Percentiles rank a stretch among this genome's conserved stretches.
Evolutionary conservation across 37 sponge, comb jelly and placozoan species (phyloP).

Genomic region (Diacarnus erythraeanus): DNA sequence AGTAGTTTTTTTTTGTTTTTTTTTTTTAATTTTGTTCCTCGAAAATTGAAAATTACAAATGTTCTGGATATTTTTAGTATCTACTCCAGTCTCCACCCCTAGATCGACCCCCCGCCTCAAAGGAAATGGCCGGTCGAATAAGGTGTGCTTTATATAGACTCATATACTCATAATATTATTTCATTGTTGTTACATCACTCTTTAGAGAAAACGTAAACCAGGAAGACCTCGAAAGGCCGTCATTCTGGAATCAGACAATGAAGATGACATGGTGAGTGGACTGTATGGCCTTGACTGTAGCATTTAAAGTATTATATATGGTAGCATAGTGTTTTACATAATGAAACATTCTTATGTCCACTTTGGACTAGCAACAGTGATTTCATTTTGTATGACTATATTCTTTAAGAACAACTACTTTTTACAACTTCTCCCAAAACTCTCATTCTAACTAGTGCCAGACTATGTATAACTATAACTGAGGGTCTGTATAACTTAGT

Average conservation of each 20-base stretch:
- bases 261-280: conserved; percentile 70
- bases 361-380: too few species aligned
- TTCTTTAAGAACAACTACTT: too few species aligned
- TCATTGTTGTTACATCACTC: background rate
- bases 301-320: too few species aligned
- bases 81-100: conserved; percentile 45
- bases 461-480: too few species aligned
- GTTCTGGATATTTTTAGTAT: background rate
- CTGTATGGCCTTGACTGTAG: too few species aligned
- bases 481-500: too few species aligned
- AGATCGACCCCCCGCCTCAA: conserved; percentile 27
- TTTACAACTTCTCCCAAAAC: too few species aligned
- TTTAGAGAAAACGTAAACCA: conserved; percentile 23
- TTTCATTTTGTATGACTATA: too few species aligned
- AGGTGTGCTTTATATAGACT: background rate
- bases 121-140: background rate
- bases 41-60: background rate
- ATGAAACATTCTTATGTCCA: too few species aligned
- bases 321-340: too few species aligned
- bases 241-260: conserved; percentile 68
- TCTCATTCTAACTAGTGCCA: too few species aligned
- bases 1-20: background rate
- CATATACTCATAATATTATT: background rate
- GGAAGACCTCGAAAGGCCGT: conserved; percentile 53
- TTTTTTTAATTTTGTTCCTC: background rate